Base-by-base conservation (phyloP, 1,140 invertebrate species). In the Druon quercuslanigerum region DNA sequence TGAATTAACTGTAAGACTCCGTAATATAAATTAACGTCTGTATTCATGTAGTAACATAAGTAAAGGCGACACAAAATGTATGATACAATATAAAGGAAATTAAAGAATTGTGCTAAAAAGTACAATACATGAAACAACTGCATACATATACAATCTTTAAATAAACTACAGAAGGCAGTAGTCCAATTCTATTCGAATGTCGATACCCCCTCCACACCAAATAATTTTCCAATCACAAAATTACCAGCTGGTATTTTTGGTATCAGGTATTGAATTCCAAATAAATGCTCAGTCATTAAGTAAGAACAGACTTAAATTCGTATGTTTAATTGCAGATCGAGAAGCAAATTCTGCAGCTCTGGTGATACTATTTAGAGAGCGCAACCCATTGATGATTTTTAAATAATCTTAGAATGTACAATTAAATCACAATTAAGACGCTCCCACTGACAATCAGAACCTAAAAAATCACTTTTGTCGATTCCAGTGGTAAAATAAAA, bases 41-140 rank as follows among this genome's bases (percentile, higher is more conserved):
- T 84, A 81, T 78, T 79, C 82, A 78, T 75, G 77, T 79, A 76
- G 73, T 72, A 83, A 80, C 77, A 78, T 80, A 86, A 87, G 60
- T 56, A 57, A 78, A 80, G 73, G 57, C 60, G 80, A 86, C 71
- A 79, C 81, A 83, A 86, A 78, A 84, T 83, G 57, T 89, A 88
- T 85, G 76, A 79, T 84, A 85, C 83, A 88, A 86, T 86, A 79
- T 85, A 86, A 85, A 82, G 84, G 86, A 86, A 88, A 83, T 83
- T 84, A 88, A 87, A 60, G 79, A 75, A 86, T 87, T 83, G 82
- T 81, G 79, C 83, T 88, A 88, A 88, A 88, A 88, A 89, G 88
- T 86, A 89, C 75, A 87, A 88, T 86, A 86, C 81, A 81, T 79
- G 77, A 84, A 85, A 86, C 82, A 86, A 84, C 81, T 88, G 85